Evolutionary conservation across 2,113 vertebrate species (phyloP), one percentile per base, ranked within the genome.

Genomic region (Coturnix japonica): DNA sequence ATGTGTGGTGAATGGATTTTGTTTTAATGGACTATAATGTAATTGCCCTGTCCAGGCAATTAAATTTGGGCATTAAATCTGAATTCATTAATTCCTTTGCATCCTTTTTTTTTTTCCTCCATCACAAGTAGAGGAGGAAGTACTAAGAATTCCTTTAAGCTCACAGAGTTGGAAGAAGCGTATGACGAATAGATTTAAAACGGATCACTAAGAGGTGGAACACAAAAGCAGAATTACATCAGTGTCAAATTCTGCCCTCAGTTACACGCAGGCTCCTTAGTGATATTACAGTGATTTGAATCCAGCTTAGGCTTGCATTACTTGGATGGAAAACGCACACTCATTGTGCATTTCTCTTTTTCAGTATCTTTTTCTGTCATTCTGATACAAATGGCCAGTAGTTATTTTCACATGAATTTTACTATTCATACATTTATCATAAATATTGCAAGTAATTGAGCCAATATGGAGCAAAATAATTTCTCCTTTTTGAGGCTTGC

Each of bases 121-220:
- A 39, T 39, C 17, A 22, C 41, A 79, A 33, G 90, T 31, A 60
- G 65, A 2, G 2, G 39, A 75, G 51, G 53, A 79, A 3, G 0
- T 57, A 41, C 49, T 89, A 46, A 65, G 78, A 86, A 87, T 76
- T 91, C 43, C 41, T 81, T 82, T 90, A 79, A 95, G 92, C 86
- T 81, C 81, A 7, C 93, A 76, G 93, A 92, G 41, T 71, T 89
- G 63, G 59, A 44, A 7, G 11, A 83, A 1, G 0, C 81, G 66
- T 81, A 35, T 94, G 91, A 87, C 63, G 86, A 95, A 89, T 90
- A 94, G 80, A 93, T 93, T 95, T 90, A 73, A 72, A 87, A 69
- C 0, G 33, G 89, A 86, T 95, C 95, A 87, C 28, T 23, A 6
- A 81, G 70, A 79, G 81, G 41, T 71, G 41, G 73, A 89, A 73